These are phyloP conservation scores for Manis crassicaudata DNA, from an alignment of 2,797 vertebrate genomes.

Conservation along the genomic window DNA sequence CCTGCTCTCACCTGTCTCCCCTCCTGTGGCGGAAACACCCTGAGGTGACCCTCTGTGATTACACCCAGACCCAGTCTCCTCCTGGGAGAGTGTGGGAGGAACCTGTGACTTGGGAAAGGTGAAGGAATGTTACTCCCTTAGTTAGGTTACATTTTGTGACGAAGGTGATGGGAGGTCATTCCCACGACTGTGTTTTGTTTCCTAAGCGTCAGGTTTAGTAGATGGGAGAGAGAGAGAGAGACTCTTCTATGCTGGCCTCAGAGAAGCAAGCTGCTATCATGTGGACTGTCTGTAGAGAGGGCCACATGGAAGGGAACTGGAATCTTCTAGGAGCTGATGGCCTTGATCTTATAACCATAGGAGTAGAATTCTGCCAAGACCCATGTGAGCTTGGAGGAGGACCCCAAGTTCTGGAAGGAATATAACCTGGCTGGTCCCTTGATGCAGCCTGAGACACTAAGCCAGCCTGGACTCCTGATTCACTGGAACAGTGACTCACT, in stretches of 20 bases:
- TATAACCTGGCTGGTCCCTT: too few species aligned
- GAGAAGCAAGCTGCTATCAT: background rate
- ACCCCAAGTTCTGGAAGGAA: background rate
- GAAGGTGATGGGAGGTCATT: background rate
- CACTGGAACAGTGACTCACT: too few species aligned
- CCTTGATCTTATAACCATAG: background rate
- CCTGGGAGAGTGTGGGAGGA: too few species aligned
- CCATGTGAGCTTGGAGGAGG: background rate
- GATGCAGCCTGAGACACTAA: background rate
- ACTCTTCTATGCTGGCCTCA: background rate
- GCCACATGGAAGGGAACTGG: background rate
- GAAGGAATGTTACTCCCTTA: background rate
- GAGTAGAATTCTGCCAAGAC: background rate
- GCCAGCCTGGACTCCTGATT: too few species aligned
- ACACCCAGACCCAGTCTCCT: background rate
- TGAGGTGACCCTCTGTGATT: background rate
- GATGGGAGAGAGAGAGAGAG: background rate
- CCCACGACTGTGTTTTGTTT: background rate
- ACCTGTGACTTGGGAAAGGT: background rate
- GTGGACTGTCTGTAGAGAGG: background rate
- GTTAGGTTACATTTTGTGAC: background rate
- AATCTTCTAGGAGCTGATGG: background rate
- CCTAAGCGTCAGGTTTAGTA: background rate
- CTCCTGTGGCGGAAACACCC: background rate
- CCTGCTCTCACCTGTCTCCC: background rate